Evolutionary conservation across 1,140 invertebrate genomes (phyloP).

Genomic region (Chymomyza costata): DNA sequence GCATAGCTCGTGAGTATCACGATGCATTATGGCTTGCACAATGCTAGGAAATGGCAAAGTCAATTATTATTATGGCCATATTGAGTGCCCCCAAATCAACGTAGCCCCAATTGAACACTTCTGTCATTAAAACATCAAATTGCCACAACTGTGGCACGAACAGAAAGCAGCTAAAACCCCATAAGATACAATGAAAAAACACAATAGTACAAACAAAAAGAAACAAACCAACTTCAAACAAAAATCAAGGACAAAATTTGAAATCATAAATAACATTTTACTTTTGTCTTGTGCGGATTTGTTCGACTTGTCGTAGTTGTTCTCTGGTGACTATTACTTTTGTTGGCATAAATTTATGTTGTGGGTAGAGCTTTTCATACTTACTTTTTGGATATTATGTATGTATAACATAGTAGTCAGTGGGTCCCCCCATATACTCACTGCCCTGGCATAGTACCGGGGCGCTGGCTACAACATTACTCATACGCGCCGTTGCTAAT

Average conservation of each 20-base stretch:
- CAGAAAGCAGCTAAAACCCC: background rate
- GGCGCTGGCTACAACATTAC: no score
- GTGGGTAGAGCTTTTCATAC: no score
- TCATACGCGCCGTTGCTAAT: constrained; percentile 60
- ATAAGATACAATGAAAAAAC: background rate
- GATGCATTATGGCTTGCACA: no score
- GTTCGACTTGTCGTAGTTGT: constrained; percentile 1
- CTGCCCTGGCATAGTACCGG: no score
- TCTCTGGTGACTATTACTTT: background rate
- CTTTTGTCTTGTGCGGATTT: constrained; percentile 32
- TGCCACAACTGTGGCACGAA: constrained; percentile 1
- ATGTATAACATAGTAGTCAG: no score
- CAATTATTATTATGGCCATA: no score
- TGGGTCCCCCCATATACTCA: no score
- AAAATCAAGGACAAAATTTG: constrained; percentile 61
- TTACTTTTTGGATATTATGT: no score
- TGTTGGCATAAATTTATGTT: constrained; percentile 5
- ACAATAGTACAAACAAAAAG: constrained; percentile 17
- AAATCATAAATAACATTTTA: constrained; percentile 68
- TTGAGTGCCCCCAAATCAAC: background rate
- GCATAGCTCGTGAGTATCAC: no score
- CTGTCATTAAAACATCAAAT: constrained; percentile 2
- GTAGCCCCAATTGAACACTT: no score
- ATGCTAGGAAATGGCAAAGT: no score
- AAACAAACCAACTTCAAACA: constrained; percentile 48